Evolutionary conservation across 1,140 invertebrate species (phyloP).

Genomic region (Penaeus japonicus): DNA sequence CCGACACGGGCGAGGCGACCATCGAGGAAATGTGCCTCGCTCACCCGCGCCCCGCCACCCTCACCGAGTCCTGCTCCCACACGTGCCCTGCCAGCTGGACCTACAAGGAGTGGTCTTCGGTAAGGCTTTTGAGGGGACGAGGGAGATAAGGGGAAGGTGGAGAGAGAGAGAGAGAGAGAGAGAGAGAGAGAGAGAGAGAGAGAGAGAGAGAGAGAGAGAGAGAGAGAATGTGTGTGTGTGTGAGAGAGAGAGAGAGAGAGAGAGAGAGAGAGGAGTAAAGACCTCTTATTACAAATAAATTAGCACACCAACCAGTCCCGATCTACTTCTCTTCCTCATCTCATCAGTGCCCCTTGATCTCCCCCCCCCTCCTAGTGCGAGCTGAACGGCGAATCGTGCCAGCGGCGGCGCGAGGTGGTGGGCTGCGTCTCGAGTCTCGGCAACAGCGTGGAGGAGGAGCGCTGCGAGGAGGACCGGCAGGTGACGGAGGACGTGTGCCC

Average conservation of each 20-base stretch:
- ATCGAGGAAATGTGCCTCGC: constrained; percentile 68
- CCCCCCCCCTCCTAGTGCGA: constrained; percentile 29
- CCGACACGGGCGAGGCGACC: constrained; percentile 64
- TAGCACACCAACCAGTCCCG: too few relatives aligned
- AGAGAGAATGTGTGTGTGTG: too few relatives aligned
- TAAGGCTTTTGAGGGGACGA: too few relatives aligned
- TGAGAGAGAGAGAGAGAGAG: background rate
- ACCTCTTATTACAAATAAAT: too few relatives aligned
- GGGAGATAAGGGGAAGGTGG: background rate
- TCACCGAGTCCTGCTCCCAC: constrained; percentile 71
- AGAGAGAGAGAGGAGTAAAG: background rate
- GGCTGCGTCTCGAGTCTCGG: constrained; percentile 45
- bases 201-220: background rate
- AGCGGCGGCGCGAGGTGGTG: constrained; percentile 20
- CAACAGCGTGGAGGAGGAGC: constrained; percentile 30
- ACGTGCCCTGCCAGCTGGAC: constrained; percentile 76
- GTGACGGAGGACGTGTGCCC: constrained; percentile 44
- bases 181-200: background rate
- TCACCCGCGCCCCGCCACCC: constrained; percentile 66
- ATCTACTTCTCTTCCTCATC: too few relatives aligned
- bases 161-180: background rate
- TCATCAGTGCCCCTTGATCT: too few relatives aligned
- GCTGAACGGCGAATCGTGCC: constrained; percentile 26
- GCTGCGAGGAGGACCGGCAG: constrained; percentile 48
- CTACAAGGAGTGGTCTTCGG: constrained; percentile 76